A percentile compares a stretch with the other conserved stretches of the same genome.
phyloP scores from a whole-genome alignment of 2,113 vertebrate species.

The Mus spicilegus region DNA sequence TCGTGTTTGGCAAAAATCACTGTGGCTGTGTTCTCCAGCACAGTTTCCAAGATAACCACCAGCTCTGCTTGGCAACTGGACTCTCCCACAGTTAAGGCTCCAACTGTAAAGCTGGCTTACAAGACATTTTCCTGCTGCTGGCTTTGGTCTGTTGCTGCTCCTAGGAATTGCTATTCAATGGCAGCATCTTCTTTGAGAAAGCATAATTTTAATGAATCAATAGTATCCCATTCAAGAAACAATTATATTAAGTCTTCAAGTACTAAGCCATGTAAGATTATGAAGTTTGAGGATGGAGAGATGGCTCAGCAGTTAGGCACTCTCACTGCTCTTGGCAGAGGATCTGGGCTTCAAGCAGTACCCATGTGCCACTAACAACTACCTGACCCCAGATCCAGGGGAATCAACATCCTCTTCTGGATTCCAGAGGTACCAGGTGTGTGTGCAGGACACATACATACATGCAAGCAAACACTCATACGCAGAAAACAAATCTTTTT shows the following conservation, averaged over 20 bases:
- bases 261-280: slow-evolving; percentile 43
- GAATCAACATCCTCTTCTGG: not conserved
- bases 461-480: not conserved
- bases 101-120: slow-evolving; percentile 77
- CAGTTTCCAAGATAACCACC: slow-evolving; percentile 86
- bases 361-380: not conserved
- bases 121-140: slow-evolving; percentile 66
- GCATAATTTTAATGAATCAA: slow-evolving; percentile 73
- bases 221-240: slow-evolving; percentile 39
- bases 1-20: slow-evolving; percentile 85
- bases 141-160: slow-evolving; percentile 21
- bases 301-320: not conserved
- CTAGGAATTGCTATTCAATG: slow-evolving; percentile 65
- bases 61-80: slow-evolving; percentile 82
- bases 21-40: slow-evolving; percentile 83
- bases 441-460: too few species aligned
- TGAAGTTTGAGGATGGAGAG: not conserved
- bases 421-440: not conserved
- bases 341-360: not conserved
- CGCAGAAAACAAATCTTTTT: not conserved
- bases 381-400: not conserved
- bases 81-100: slow-evolving; percentile 77
- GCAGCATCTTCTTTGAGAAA: not conserved
- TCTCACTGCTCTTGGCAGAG: not conserved
- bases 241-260: not conserved